Conservation (phyloP, 2,113 vertebrate species). For the Tyrannus savana region DNA sequence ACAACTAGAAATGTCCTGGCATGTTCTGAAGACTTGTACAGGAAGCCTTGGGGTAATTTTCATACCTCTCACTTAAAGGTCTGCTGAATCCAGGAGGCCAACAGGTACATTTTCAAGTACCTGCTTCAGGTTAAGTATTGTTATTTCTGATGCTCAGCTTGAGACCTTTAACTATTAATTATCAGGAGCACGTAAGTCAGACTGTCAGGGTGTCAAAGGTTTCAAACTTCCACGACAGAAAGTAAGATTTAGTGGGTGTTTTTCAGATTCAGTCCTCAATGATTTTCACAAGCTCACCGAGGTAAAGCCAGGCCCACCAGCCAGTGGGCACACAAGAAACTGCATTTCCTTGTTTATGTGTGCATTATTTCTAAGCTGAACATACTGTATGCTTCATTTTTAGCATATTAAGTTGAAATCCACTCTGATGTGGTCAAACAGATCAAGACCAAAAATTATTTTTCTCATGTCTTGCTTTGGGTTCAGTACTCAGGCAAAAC, state of each 20-base stretch:
- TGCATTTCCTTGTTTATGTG: neutral
- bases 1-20: neutral
- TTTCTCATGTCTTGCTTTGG: neutral
- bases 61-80: neutral
- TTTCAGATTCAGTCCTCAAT: neutral
- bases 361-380: neutral
- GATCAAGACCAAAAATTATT: neutral
- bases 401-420: neutral
- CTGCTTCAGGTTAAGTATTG: neutral
- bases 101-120: neutral
- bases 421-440: neutral
- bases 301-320: neutral
- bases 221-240: neutral
- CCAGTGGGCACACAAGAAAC: neutral
- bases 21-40: neutral
- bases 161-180: neutral
- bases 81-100: neutral
- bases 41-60: neutral
- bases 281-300: neutral
- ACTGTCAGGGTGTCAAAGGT: neutral
- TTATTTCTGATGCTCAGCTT: neutral
- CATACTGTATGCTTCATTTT: neutral
- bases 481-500: neutral
- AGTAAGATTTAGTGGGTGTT: neutral
- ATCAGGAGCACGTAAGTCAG: neutral